Conservation (phyloP, 2,113 vertebrate species). For the Sceloporus undulatus region DNA sequence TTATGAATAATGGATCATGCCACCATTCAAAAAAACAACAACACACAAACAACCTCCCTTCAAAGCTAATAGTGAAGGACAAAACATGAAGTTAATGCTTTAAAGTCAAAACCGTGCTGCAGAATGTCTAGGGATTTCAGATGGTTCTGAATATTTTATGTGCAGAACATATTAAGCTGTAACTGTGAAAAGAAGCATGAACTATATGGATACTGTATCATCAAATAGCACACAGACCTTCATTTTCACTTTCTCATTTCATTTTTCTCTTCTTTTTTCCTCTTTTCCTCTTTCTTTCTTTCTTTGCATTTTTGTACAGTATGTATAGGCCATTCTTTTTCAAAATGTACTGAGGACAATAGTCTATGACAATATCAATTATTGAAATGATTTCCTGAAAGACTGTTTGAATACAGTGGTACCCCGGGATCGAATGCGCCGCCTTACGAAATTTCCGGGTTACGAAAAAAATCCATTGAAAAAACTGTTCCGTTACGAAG, state of each 20-base stretch:
- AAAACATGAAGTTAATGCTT: background rate
- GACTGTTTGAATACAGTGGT: too few relatives aligned
- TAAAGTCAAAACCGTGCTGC: slow-evolving; percentile 25
- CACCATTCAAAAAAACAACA: too few relatives aligned
- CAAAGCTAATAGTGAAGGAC: slow-evolving; percentile 8
- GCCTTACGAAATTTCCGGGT: too few relatives aligned
- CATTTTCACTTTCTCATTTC: background rate
- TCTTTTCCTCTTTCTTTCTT: too few relatives aligned
- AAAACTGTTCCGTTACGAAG: too few relatives aligned
- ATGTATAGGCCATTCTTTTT: too few relatives aligned
- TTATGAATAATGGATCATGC: background rate
- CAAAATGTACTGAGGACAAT: too few relatives aligned
- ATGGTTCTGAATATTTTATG: background rate
- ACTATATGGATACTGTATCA: background rate
- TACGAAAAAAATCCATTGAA: too few relatives aligned
- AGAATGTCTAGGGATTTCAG: slow-evolving; percentile 16
- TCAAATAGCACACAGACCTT: background rate
- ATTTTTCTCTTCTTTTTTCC: background rate
- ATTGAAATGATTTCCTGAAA: too few relatives aligned
- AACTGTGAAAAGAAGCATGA: slow-evolving; percentile 5
- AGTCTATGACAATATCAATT: too few relatives aligned
- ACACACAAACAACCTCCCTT: slow-evolving; percentile 9
- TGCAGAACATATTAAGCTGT: slow-evolving; percentile 26
- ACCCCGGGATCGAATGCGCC: too few relatives aligned
- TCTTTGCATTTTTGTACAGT: background rate